Base-by-base conservation (phyloP, 2,888 invertebrate genomes). In the Apamea sordens region DNA sequence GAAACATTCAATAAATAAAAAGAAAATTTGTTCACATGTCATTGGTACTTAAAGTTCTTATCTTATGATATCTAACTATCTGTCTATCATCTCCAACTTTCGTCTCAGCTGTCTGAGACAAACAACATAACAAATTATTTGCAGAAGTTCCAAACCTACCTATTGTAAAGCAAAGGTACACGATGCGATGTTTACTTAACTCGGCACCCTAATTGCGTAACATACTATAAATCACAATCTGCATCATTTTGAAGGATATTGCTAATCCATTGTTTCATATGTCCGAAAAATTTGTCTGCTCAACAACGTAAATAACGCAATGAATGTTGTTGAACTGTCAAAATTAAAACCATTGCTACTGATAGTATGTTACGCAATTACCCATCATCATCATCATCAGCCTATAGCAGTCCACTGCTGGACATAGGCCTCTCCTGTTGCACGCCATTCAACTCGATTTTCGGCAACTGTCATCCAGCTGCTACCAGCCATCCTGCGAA, bases 61-160 rank as follows among this genome's bases (percentile, higher is more conserved):
- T 85, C 68, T 50, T 64, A 36, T 36, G 63, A 76, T 83, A 82
- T n/a, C 77, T 69, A 44, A 41, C 71, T 82, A 76, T 73, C 24
- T 77, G 47, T 73, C 61, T 74, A 83, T 47, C 71, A 78, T 79
- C 44, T 84, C 70, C 75, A 73, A 73, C 70, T 69, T 73, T 73
- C 80, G 59, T 79, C 79, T 76, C 75, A 74, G 65, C 64, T 73
- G 80, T 71, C 65, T 64, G 59, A 76, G 73, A 65, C 85, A 83
- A 73, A 73, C 36, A 56, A 6, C 72, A 41, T 28, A 0, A 59
- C 59, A 79, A 56, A 28, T 56, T 21, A 41, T 4, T 56, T 7
- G 32, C 80, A 85, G 85, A 84, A 85, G 85, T 71, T 36, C 53
- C 32, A 64, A 63, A n/a, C 21, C 11, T 50, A 15, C 13, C 13